Evolutionary conservation across 1,140 invertebrate species (phyloP).

Genomic region (Anoplophora glabripennis): DNA sequence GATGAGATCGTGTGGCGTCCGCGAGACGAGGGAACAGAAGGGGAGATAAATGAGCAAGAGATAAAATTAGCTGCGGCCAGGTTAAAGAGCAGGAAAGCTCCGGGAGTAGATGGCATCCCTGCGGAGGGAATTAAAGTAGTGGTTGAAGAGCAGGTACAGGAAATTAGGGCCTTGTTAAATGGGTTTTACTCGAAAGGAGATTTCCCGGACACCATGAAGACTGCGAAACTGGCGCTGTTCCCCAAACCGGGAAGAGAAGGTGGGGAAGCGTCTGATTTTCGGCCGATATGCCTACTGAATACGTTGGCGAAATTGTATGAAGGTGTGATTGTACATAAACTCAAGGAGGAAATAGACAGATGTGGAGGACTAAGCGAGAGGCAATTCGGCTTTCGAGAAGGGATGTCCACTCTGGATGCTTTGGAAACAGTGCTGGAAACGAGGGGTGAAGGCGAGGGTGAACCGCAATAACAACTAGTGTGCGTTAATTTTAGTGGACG

Average conservation of each 20-base stretch:
- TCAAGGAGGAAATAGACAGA: constrained; percentile 25
- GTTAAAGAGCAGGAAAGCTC: constrained; percentile 38
- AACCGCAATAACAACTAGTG: constrained; percentile 36
- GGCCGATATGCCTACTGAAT: constrained; percentile 49
- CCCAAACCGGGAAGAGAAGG: constrained; percentile 38
- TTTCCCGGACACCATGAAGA: constrained; percentile 48
- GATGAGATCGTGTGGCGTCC: too few species aligned
- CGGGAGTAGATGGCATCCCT: constrained; percentile 42
- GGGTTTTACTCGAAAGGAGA: too few species aligned
- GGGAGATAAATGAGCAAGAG: constrained; percentile 17
- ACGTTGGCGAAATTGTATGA: constrained; percentile 48
- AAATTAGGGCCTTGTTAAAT: too few species aligned
- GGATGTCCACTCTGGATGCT: constrained; percentile 46
- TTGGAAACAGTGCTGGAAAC: constrained; percentile 23
- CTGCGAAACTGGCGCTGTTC: constrained; percentile 39
- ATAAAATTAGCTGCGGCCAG: constrained; percentile 24
- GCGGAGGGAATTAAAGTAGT: constrained; percentile 29
- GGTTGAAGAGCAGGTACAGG: constrained; percentile 24
- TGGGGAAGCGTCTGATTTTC: constrained; percentile 37
- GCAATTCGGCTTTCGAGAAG: constrained; percentile 45
- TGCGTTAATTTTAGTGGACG: constrained; percentile 47
- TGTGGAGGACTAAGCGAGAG: constrained; percentile 25
- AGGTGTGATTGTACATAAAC: constrained; percentile 15
- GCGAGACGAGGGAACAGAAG: too few species aligned
- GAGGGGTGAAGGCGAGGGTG: constrained; percentile 2